Conservation (phyloP, 2,113 vertebrate genomes). For the Cygnus buccinator region DNA sequence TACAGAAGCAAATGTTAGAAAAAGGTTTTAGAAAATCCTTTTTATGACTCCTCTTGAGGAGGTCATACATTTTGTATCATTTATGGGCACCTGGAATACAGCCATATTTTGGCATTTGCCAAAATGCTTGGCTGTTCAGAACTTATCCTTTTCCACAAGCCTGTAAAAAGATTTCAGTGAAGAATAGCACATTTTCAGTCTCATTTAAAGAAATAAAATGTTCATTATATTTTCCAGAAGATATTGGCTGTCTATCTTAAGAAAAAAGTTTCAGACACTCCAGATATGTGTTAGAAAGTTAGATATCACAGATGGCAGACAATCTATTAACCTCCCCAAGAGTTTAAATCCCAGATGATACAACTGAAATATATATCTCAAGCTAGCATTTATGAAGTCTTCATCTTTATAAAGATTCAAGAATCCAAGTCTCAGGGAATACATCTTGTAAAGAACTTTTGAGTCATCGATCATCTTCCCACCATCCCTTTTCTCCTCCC, state of each 20-base stretch:
- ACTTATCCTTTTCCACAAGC: not conserved
- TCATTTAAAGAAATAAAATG: not conserved
- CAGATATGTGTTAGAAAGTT: not conserved
- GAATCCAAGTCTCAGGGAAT: slow-evolving; percentile 33
- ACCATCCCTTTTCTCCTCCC: slow-evolving; percentile 51
- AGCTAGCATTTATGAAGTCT: slow-evolving; percentile 8
- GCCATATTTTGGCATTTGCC: not conserved
- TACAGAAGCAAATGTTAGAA: not conserved
- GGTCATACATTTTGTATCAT: not conserved
- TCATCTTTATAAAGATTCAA: slow-evolving; percentile 20
- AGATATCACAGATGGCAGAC: slow-evolving; percentile 40
- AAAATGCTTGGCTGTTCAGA: not conserved
- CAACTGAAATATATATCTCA: not conserved
- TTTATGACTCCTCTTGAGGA: not conserved
- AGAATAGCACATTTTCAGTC: not conserved
- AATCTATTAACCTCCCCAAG: slow-evolving; percentile 45
- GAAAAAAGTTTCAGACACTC: not conserved
- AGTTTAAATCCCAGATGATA: slow-evolving; percentile 50
- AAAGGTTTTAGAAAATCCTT: not conserved
- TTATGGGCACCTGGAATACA: not conserved
- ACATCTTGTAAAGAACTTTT: slow-evolving; percentile 51
- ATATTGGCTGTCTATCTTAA: not conserved
- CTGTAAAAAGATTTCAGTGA: not conserved
- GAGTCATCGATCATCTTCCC: slow-evolving; percentile 69
- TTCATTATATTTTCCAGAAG: not conserved